phyloP scores from a whole-genome alignment of 2,797 vertebrate species.

The Chromobotia macracanthus region DNA sequence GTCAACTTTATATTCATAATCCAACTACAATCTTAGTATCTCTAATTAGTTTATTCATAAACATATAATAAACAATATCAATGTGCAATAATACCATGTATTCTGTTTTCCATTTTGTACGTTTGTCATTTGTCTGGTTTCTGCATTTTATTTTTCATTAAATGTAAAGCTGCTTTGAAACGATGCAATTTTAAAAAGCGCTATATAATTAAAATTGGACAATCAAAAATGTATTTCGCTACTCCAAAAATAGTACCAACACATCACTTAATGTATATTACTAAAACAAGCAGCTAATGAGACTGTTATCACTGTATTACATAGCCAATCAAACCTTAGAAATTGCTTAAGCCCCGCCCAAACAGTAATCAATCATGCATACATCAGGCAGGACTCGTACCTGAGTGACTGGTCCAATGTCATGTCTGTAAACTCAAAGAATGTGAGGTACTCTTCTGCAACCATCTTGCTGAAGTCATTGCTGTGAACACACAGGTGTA shows the following conservation, averaged over 20 bases:
- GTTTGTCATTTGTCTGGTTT: no score
- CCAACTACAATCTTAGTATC: no score
- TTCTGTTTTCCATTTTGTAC: no score
- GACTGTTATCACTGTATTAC: background rate
- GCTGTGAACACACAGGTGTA: constrained; percentile 65
- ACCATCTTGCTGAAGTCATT: constrained; percentile 90
- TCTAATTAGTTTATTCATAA: no score
- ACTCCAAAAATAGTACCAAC: no score
- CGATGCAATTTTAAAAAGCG: no score
- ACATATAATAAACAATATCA: no score
- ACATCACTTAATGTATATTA: background rate
- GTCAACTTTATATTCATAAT: no score
- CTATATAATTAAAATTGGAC: background rate
- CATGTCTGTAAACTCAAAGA: constrained; percentile 89
- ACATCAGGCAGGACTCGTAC: constrained; percentile 65
- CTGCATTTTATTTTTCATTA: no score
- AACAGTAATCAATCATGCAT: background rate
- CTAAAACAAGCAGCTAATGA: background rate
- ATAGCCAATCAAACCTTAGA: background rate
- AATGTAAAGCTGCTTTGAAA: no score
- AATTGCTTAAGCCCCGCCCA: background rate
- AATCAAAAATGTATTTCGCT: no score
- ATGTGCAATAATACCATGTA: no score
- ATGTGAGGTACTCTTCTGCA: constrained; percentile 87
- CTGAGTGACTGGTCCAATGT: constrained; percentile 86